Percentiles rank a stretch among this genome's conserved stretches.
These are phyloP conservation scores for Drosophila sproati DNA, from an alignment of 1,140 invertebrate species.

Conservation along the genomic window DNA sequence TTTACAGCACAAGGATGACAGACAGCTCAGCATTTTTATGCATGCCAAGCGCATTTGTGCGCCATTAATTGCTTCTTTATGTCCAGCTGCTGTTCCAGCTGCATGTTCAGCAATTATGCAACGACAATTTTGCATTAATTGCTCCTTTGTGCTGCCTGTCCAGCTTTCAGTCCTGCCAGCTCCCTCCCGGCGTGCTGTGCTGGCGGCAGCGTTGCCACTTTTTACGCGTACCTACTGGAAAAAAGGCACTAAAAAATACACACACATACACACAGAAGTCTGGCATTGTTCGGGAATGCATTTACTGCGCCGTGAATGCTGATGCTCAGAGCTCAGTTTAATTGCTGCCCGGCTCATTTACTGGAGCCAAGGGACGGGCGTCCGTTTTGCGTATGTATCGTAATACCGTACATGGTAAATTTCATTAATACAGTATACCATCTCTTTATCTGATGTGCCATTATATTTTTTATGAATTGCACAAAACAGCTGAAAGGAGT, in stretches of 20 bases:
- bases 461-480: conserved; percentile 2
- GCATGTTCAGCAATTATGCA: conserved; percentile 78
- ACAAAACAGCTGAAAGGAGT: neutral
- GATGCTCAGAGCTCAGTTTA: conserved; percentile 56
- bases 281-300: conserved; percentile 59
- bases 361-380: conserved; percentile 16
- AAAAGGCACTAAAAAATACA: conserved; percentile 34
- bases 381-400: conserved; percentile 33
- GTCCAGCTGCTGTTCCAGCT: conserved; percentile 27
- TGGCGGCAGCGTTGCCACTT: conserved; percentile 22
- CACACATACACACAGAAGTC: conserved; percentile 8
- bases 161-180: conserved; percentile 20
- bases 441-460: conserved; percentile 24
- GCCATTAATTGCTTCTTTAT: conserved; percentile 83
- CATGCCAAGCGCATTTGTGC: conserved; percentile 81
- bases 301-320: conserved; percentile 43
- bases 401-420: conserved; percentile 49
- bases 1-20: conserved; percentile 34
- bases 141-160: conserved; percentile 66
- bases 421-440: conserved; percentile 54
- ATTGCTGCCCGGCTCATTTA: conserved; percentile 61
- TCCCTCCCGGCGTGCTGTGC: conserved; percentile 3
- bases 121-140: conserved; percentile 77
- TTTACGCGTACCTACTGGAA: conserved; percentile 30
- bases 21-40: conserved; percentile 71